Evolutionary conservation across 2,797 vertebrate genomes (phyloP), one percentile per base, ranked within the genome.

Genomic region (Bradypodion pumilum): DNA sequence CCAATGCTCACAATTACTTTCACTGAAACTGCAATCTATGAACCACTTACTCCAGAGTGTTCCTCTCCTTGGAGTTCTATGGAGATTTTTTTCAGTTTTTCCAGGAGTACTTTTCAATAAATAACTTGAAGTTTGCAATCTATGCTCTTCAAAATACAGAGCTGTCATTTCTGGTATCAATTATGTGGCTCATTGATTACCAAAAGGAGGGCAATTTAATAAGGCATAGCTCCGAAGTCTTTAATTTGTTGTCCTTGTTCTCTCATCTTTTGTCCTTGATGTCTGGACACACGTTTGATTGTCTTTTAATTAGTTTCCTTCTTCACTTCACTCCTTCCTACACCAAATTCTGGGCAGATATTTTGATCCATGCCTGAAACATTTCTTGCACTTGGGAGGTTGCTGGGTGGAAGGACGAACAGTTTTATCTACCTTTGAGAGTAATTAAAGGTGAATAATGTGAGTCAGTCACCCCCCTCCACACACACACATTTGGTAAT

Each of bases 401-500:
- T 87, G 7, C 37, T 85, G 52, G 0, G 21, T 88, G 76, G 92
- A 85, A 16, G 76, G 56, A 89, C 82, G 15, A 83, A 29, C 29
- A 85, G 60, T 56, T 82, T 91, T 91, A 88, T 87, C 80, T 78
- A 87, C 1, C 16, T 81, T 75, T 37, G 91, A 70, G 9, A 78
- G 68, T 78, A 91, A 93, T 89, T 91, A 87, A 49, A 87, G 91
- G 23, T 85, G 78, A 62, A 77, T 87, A 89, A 90, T 92, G 35
- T 52, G 60, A 93, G 40, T 86, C 84, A 89, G 92, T 88, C 82
- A 70, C 87, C 3, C 82, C n/a, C n/a, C n/a, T n/a, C n/a, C n/a
- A n/a, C 90, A 92, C 87, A 23, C 79, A 79, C 25, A 74, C 46
- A 74, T 74, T 4, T 78, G 10, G 19, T 83, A 89, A 89, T 85